phyloP scores from a whole-genome alignment of 1,140 invertebrate genomes.

The Archegozetes longisetosus region DNA sequence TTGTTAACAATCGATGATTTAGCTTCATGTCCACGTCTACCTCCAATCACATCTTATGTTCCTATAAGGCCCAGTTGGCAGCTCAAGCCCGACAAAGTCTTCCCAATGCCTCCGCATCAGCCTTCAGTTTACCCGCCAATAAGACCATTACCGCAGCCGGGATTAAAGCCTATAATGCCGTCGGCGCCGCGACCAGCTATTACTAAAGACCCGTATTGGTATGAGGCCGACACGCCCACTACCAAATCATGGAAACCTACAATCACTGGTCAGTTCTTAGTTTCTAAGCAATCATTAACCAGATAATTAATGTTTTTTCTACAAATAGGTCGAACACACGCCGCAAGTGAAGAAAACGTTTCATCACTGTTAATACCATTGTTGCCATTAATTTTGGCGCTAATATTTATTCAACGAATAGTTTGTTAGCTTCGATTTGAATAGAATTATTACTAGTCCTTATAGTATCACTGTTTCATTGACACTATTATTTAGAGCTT shows the following conservation, averaged over 20 bases:
- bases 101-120: background rate
- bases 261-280: background rate
- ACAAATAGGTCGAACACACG: background rate
- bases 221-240: constrained; percentile 10
- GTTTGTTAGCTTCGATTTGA: background rate
- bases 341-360: background rate
- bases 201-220: constrained; percentile 15
- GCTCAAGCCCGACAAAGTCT: constrained; percentile 1
- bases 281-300: background rate
- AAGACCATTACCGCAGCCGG: background rate
- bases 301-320: background rate
- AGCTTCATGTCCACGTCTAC: constrained; percentile 20
- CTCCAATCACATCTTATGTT: constrained; percentile 17
- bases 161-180: background rate
- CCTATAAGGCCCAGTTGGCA: background rate
- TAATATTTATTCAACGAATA: background rate
- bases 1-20: background rate
- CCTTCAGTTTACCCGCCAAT: constrained; percentile 8
- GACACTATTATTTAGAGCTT: too few species aligned
- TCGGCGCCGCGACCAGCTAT: background rate
- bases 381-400: background rate
- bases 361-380: background rate
- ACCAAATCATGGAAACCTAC: background rate
- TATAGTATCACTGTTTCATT: too few species aligned
- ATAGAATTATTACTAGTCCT: too few species aligned